These are phyloP conservation scores for Dicerorhinus sumatrensis DNA, from an alignment of 2,113 vertebrate genomes.

Conservation along the genomic window DNA sequence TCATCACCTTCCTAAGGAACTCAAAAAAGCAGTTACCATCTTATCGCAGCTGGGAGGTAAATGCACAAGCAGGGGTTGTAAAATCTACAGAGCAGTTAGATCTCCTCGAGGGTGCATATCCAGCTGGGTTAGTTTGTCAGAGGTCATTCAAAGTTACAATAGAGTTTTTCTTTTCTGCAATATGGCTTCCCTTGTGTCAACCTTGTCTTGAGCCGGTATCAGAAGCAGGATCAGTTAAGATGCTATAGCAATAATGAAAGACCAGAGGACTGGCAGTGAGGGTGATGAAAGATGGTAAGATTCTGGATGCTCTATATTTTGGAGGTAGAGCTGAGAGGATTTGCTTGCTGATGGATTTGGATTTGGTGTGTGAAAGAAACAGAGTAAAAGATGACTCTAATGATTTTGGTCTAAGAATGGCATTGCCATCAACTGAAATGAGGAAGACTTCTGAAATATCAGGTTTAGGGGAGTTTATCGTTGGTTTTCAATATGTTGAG, in stretches of 20 bases:
- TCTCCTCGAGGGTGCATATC: no score
- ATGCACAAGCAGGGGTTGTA: no score
- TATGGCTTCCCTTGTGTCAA: no score
- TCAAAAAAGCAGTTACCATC: no score
- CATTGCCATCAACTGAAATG: neutral
- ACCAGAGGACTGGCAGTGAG: neutral
- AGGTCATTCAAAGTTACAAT: no score
- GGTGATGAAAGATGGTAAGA: neutral
- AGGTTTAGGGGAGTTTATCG: neutral
- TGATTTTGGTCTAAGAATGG: neutral
- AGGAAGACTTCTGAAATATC: neutral
- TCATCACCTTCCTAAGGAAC: no score
- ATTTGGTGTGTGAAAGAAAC: neutral
- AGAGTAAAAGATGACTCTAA: neutral
- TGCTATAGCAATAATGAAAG: neutral
- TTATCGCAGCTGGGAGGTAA: no score
- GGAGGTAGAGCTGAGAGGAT: neutral
- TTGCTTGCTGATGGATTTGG: neutral
- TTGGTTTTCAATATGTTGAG: neutral
- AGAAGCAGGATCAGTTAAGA: neutral
- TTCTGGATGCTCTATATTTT: neutral
- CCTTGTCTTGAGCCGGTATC: no score
- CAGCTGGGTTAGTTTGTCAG: no score
- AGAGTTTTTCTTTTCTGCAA: no score
- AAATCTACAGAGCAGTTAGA: no score